Conservation (phyloP, 1,140 invertebrate species). For the Nautilus pompilius region DNA sequence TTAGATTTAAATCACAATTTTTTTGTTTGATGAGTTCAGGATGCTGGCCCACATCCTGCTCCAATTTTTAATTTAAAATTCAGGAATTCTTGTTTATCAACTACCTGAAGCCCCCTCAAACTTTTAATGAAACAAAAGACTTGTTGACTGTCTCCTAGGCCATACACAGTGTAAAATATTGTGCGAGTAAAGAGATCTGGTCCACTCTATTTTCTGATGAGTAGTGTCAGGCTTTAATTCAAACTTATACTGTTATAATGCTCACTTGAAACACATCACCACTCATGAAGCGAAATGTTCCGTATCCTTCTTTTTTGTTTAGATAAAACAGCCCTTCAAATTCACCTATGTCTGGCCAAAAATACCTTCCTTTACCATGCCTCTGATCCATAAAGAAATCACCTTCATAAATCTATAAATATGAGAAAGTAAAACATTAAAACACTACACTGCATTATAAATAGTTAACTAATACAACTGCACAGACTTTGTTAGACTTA, state of each 20-base stretch:
- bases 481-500: background rate
- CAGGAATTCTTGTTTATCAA: too few relatives aligned
- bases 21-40: too few relatives aligned
- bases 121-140: too few relatives aligned
- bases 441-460: background rate
- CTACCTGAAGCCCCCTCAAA: too few relatives aligned
- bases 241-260: too few relatives aligned
- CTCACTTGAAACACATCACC: constrained; percentile 51
- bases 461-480: background rate
- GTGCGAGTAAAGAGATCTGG: background rate
- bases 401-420: constrained; percentile 47
- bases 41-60: too few relatives aligned
- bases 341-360: constrained; percentile 43
- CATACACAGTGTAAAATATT: too few relatives aligned
- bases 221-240: too few relatives aligned
- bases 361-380: constrained; percentile 49
- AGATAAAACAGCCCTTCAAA: constrained; percentile 52
- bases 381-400: constrained; percentile 50
- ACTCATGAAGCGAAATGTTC: constrained; percentile 44
- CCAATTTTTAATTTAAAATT: too few relatives aligned
- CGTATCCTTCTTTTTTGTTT: constrained; percentile 54
- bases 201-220: background rate
- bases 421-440: background rate
- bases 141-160: too few relatives aligned
- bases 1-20: too few relatives aligned